Conservation (phyloP, 2,888 invertebrate genomes). For the Andrena minutula region DNA sequence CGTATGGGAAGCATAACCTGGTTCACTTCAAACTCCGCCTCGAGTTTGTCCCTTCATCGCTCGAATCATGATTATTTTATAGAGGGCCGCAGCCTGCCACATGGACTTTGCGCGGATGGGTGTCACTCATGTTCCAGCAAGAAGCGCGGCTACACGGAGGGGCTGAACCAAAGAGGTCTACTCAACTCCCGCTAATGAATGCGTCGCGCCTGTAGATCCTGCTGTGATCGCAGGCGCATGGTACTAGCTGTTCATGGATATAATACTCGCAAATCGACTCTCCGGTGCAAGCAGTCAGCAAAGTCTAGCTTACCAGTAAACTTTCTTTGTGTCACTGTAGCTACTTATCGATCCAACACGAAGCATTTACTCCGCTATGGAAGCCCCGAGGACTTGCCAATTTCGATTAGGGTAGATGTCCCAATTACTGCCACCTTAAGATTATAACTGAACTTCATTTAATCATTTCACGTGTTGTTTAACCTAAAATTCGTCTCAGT, state of each 20-base stretch:
- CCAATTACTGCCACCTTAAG: too few relatives aligned
- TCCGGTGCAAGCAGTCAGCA: neutral
- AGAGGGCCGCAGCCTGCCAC: neutral
- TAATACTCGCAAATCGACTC: conserved; percentile 3
- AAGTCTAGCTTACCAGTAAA: too few relatives aligned
- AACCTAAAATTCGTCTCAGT: too few relatives aligned
- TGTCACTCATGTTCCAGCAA: conserved; percentile 67
- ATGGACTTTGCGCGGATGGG: conserved; percentile 21
- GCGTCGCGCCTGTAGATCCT: conserved; percentile 63
- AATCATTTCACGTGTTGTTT: too few relatives aligned
- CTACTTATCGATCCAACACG: too few relatives aligned
- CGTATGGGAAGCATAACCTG: neutral
- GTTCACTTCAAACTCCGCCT: neutral
- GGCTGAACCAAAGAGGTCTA: conserved; percentile 69
- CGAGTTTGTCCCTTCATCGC: neutral
- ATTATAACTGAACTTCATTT: too few relatives aligned
- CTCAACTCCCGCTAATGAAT: conserved; percentile 75
- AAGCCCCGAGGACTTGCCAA: too few relatives aligned
- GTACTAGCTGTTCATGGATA: conserved; percentile 39
- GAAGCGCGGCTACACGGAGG: conserved; percentile 73
- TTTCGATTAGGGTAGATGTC: too few relatives aligned
- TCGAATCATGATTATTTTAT: conserved; percentile 32
- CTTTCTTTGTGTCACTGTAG: too few relatives aligned
- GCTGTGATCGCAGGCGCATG: conserved; percentile 45
- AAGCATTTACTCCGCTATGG: too few relatives aligned